Evolutionary conservation across 2,113 vertebrate genomes (phyloP), one percentile per base, ranked within the genome.

Genomic region (Coryphaenoides rupestris): DNA sequence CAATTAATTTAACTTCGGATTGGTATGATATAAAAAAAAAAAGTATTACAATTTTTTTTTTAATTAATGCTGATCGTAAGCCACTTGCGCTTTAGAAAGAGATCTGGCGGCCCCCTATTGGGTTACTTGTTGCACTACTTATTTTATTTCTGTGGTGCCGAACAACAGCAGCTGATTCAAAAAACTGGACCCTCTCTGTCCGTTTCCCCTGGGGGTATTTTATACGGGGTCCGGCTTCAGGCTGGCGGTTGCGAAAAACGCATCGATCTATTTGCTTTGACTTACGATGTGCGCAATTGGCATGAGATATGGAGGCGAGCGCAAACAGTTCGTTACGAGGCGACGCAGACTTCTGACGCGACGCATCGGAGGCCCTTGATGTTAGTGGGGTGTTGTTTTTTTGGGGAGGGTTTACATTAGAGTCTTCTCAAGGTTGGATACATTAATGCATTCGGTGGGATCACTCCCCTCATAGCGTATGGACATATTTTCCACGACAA

Each of bases 261-360:
- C 64, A 85, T 85, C 67, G 83, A 85, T 76, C 70, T 53, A 65
- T 78, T 72, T 72, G 63, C 70, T 69, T 58, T 60, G 66, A 61
- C 57, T 23, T 60, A 40, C 66, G 70, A 78, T 73, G 66, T 69
- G 40, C 61, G 60, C 54, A 40, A 28, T 64, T 19, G 62, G 24
- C 21, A 63, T 16, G 46, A 63, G 58, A 65, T 68, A 60, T 60
- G 59, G 68, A 60, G 73, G 61, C 74, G 69, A 74, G 74, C 62
- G 67, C 59, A 70, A 65, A 69, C 55, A 62, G 47, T 49, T 21
- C n/a, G 55, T 72, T 71, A 80, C 68, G 71, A 62, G 79, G 33
- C 9, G 19, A 46, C 21, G 57, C n/a, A 59, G 19, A 55, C 54
- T 1, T 12, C 21, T 55, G 54, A 23, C 21, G 16, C 21, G 9